These are phyloP conservation scores for Sinodicranocentrus sp. DNA, from an alignment of 2,888 invertebrate species.

Conservation along the genomic window DNA sequence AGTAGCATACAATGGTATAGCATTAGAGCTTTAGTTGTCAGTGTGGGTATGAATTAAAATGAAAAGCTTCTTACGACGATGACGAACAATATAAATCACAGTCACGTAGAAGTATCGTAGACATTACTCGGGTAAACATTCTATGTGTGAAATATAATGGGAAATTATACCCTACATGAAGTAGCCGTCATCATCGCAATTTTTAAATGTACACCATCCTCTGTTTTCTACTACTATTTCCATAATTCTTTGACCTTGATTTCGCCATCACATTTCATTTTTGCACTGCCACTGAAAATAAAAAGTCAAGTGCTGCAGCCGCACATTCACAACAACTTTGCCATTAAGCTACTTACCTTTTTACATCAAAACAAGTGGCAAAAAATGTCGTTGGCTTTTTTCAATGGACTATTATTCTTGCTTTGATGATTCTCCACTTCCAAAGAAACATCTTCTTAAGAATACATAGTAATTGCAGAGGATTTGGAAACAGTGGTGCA, in stretches of 20 bases:
- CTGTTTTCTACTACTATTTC: conserved; percentile 55
- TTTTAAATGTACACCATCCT: conserved; percentile 38
- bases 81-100: too few species aligned
- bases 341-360: background rate
- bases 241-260: conserved; percentile 57
- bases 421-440: background rate
- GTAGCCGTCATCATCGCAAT: conserved; percentile 35
- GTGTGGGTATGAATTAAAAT: too few species aligned
- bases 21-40: too few species aligned
- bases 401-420: background rate
- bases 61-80: too few species aligned
- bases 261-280: conserved; percentile 29
- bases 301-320: too few species aligned
- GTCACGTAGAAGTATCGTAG: too few species aligned
- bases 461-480: background rate
- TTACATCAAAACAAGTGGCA: background rate
- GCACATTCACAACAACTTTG: background rate
- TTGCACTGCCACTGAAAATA: too few species aligned
- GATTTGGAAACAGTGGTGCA: background rate
- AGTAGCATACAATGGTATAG: conserved; percentile 4
- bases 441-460: background rate
- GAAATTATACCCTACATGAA: conserved; percentile 2
- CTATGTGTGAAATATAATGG: conserved; percentile 15
- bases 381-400: background rate
- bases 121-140: too few species aligned